Conservation (phyloP, 2,797 vertebrate genomes). For the Poliocrania exsul region DNA sequence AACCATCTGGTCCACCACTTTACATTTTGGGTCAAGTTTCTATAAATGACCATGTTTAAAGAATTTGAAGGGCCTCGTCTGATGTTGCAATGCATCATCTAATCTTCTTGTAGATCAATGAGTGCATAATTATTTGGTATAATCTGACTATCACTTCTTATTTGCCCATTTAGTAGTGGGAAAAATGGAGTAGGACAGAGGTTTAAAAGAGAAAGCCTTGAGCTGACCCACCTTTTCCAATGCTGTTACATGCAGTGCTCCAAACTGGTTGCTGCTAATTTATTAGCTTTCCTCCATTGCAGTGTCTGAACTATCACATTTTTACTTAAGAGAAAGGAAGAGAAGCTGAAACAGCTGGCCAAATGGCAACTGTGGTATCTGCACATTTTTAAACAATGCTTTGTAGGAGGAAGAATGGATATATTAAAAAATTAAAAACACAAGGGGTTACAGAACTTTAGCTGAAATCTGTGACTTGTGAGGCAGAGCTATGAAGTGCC, state of each 20-base stretch:
- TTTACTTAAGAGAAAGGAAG: background rate
- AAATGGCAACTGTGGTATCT: background rate
- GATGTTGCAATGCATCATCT: background rate
- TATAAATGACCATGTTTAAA: background rate
- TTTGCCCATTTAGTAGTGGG: background rate
- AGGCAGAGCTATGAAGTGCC: background rate
- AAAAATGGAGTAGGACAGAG: background rate
- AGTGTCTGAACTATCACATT: background rate
- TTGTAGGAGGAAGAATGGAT: background rate
- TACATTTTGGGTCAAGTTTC: background rate
- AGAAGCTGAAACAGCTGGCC: background rate
- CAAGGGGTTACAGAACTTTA: background rate
- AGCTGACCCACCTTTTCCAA: background rate
- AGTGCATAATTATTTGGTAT: background rate
- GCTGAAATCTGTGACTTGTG: background rate
- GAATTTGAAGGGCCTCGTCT: background rate
- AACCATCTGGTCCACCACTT: conserved; percentile 5
- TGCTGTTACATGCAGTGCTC: background rate
- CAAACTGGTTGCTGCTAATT: background rate
- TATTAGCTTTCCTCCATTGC: background rate
- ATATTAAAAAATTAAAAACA: background rate
- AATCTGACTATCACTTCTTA: background rate
- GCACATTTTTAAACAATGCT: background rate
- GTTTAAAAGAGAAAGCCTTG: background rate
- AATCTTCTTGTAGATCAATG: background rate